These are phyloP conservation scores for Champsocephalus gunnari DNA, from an alignment of 2,797 vertebrate species.

Conservation along the genomic window DNA sequence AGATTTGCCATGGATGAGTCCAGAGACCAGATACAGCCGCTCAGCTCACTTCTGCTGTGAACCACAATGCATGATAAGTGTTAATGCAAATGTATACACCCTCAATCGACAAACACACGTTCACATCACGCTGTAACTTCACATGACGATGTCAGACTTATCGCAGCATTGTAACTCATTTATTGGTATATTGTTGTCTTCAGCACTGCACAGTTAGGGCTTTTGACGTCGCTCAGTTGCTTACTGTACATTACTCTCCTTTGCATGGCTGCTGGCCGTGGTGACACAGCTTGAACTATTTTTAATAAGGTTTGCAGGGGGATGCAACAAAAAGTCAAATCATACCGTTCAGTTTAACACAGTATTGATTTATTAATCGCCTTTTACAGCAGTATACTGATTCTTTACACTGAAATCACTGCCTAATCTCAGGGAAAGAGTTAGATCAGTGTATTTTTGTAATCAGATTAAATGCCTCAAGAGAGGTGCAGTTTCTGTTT, in stretches of 20 bases:
- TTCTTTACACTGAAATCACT: conserved; percentile 80
- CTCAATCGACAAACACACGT: conserved; percentile 43
- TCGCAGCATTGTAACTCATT: conserved; percentile 35
- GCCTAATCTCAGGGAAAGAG: conserved; percentile 86
- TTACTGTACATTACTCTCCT: conserved; percentile 44
- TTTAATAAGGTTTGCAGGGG: conserved; percentile 40
- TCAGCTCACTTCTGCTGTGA: conserved; percentile 59
- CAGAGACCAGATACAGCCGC: conserved; percentile 45
- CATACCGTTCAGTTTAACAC: conserved; percentile 50
- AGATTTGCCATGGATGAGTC: conserved; percentile 65
- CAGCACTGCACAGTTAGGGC: conserved; percentile 26
- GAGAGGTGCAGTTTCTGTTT: conserved; percentile 64
- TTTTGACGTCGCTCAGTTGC: conserved; percentile 50
- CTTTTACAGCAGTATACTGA: conserved; percentile 65
- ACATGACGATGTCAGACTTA: conserved; percentile 42
- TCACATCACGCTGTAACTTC: conserved; percentile 38
- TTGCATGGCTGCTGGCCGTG: conserved; percentile 65
- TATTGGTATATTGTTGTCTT: conserved; percentile 48
- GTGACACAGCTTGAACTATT: conserved; percentile 34
- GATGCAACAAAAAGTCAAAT: conserved; percentile 39
- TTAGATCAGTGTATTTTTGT: conserved; percentile 82
- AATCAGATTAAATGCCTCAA: conserved; percentile 72
- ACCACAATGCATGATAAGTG: conserved; percentile 70
- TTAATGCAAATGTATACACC: conserved; percentile 43
- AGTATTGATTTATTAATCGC: conserved; percentile 44